These are phyloP conservation scores for Alethe diademata DNA, from an alignment of 2,113 vertebrate genomes.

Conservation along the genomic window DNA sequence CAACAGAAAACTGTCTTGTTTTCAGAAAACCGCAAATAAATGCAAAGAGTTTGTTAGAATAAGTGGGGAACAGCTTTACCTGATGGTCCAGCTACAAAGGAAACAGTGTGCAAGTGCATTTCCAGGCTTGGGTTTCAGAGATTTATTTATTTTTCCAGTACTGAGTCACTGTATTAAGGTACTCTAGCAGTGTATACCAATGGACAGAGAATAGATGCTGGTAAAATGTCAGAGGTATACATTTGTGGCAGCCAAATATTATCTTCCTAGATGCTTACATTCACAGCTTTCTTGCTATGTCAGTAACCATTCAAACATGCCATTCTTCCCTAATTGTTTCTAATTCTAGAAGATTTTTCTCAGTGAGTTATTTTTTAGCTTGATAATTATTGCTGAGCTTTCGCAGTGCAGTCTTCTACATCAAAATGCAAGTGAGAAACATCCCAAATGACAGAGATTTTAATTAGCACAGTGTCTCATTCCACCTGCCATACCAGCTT, in stretches of 20 bases:
- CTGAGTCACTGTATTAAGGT: neutral
- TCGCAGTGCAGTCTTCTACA: neutral
- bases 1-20: neutral
- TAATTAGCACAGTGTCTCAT: slow-evolving; percentile 27
- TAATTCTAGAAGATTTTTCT: neutral
- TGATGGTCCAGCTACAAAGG: neutral
- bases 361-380: neutral
- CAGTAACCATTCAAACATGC: neutral
- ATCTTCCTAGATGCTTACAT: neutral
- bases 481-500: neutral
- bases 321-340: neutral
- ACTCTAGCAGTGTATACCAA: accelerated
- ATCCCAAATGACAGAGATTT: slow-evolving; percentile 10
- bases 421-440: neutral
- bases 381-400: neutral
- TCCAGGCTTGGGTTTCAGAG: neutral
- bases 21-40: neutral
- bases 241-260: neutral
- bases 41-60: neutral
- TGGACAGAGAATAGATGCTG: neutral
- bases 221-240: neutral
- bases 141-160: neutral
- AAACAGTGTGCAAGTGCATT: neutral
- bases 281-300: neutral
- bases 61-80: neutral